phyloP scores from a whole-genome alignment of 2,888 invertebrate genomes.

The Nephrotoma appendiculata region DNA sequence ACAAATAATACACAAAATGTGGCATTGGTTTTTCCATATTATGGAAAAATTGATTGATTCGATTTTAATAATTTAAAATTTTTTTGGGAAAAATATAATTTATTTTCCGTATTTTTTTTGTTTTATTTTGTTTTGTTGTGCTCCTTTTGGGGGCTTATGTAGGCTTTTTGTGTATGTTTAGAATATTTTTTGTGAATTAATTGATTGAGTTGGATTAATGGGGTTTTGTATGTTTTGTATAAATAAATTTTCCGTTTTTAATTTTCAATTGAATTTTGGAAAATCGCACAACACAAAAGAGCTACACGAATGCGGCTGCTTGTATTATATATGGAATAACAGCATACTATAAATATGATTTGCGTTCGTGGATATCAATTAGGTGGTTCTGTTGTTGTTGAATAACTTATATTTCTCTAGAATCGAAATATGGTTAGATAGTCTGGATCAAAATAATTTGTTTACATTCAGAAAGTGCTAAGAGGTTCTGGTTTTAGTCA shows the following conservation, averaged over 20 bases:
- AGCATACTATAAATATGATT: background rate
- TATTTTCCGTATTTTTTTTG: background rate
- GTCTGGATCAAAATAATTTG: too few relatives aligned
- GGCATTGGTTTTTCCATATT: background rate
- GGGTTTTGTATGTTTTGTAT: background rate
- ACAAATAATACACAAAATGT: background rate
- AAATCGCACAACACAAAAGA: background rate
- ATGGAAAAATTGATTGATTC: background rate
- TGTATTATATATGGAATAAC: background rate
- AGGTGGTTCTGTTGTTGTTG: background rate
- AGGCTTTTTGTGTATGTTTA: background rate
- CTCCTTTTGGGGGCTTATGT: background rate
- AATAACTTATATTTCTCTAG: background rate
- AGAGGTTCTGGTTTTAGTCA: too few relatives aligned
- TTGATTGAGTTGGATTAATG: background rate
- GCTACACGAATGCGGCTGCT: background rate
- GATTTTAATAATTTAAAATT: background rate
- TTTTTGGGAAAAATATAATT: background rate
- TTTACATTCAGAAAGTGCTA: too few relatives aligned
- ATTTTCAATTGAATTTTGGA: background rate
- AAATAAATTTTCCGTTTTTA: background rate
- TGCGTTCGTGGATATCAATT: background rate
- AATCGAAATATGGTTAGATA: too few relatives aligned
- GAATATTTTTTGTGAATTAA: background rate
- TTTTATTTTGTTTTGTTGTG: background rate